Conservation (phyloP, 1,140 invertebrate species). For the Trichonephila inaurata region DNA sequence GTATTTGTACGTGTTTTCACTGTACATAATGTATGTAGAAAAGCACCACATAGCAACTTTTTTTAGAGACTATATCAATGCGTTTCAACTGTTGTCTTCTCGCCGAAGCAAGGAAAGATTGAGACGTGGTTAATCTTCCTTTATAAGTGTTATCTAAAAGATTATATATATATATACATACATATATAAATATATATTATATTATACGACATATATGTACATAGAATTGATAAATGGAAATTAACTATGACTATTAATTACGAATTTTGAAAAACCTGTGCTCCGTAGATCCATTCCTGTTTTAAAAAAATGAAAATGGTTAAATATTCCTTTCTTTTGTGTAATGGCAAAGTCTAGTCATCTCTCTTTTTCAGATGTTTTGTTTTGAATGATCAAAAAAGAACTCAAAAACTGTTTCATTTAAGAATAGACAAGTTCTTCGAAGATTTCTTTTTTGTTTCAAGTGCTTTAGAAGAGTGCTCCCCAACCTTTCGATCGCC, state of each 20-base stretch:
- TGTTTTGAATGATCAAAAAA: too few relatives aligned
- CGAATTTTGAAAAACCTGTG: not conserved
- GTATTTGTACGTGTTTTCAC: constrained; percentile 75
- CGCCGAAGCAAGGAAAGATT: constrained; percentile 41
- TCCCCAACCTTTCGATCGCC: too few relatives aligned
- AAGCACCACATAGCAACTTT: constrained; percentile 72
- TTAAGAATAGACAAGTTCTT: not conserved
- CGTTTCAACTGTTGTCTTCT: constrained; percentile 63
- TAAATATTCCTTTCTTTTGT: not conserved
- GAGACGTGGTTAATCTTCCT: constrained; percentile 49
- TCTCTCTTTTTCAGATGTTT: not conserved
- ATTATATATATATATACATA: constrained; percentile 12
- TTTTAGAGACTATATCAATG: constrained; percentile 69
- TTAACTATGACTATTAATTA: constrained; percentile 16
- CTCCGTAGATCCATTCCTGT: not conserved
- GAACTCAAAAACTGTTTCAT: too few relatives aligned
- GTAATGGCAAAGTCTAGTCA: not conserved
- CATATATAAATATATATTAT: constrained; percentile 62
- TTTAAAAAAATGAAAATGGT: not conserved
- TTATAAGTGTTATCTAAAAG: constrained; percentile 53
- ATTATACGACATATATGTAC: constrained; percentile 56
- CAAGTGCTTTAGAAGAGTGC: too few relatives aligned
- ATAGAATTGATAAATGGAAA: constrained; percentile 52
- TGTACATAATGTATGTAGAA: constrained; percentile 76
- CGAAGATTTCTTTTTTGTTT: not conserved